Evolutionary conservation across 2,888 invertebrate species (phyloP), one percentile per base, ranked within the genome.

Genomic region (Papilio protenor): DNA sequence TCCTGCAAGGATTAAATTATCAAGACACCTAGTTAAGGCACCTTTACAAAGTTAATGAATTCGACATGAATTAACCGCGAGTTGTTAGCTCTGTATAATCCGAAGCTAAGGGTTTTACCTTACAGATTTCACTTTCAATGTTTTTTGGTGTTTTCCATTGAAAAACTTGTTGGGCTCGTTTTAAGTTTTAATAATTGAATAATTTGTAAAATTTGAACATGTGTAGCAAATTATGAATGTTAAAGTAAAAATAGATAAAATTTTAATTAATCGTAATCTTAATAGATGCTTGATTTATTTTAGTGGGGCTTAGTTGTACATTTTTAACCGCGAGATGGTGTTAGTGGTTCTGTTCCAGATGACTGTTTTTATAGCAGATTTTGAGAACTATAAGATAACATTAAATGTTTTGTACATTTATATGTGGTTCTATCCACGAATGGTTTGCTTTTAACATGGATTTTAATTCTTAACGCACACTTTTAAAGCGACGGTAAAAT

Each of bases 1-100:
- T 91, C 92, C 90, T 87, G 92, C 85, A 88, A 90, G 93, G 94
- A 94, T 94, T 94, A 94, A 94, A 94, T 94, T 94, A 94, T 94
- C 93, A 94, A 94, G 94, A 93, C 94, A 94, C 94, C 94, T 94
- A 91, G 93, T 94, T 93, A 94, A 89, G 87, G 88, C 90, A 88
- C 89, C 90, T 88, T 85, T 90, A 87, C 86, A 87, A 91, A 92
- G 89, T 91, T 94, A 94, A 94, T 94, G 93, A 94, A 94, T 94
- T 94, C 91, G 87, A 90, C 92, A 91, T 91, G 92, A 91, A 91
- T 94, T 92, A 89, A 90, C 90, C 88, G 87, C 84, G 84, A 82
- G 75, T 64, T 73, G 77, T 73, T 73, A 76, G 45, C 76, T 76
- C 81, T 81, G 80, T 77, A 80, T 83, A 85, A 85, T 84, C 81